Base-by-base conservation (phyloP, 2,113 vertebrate genomes). In the Pogonocichla stellata region DNA sequence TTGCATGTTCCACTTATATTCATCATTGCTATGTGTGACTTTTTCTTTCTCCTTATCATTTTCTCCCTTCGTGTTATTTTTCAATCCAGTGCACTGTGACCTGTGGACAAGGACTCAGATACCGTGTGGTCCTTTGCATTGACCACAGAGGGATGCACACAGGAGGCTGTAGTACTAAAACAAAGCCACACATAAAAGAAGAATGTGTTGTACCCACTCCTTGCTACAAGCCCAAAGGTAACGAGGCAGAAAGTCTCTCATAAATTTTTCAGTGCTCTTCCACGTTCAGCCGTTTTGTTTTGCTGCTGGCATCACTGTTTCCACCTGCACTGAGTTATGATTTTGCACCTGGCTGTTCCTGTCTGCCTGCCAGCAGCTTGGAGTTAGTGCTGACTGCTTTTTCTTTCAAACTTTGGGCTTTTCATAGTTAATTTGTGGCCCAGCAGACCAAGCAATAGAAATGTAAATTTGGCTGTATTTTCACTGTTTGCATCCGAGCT, bases 181-280 rank as follows among this genome's bases (percentile, higher is more conserved):
- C 98, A 94, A 99, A 99, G 94, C 99, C 99, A 45, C 99, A 99
- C 96, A 99, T 99, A 93, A 99, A 99, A 94, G 99, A 99, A 96
- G 99, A 99, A 96, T 99, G 99, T 71, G 93, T 99, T 29, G 97
- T 99, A 40, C 98, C 99, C 22, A 98, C 99, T 45, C 99, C 99
- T 67, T 99, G 99, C 97, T 99, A 99, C 97, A 99, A 99, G 91
- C 98, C 99, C 69, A 98, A 98, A 97, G 99, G 99, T 99, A 98
- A 98, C 11, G 13, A 14, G 20, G 20, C 16, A 79, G 56, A 33
- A 54, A 4, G 10, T 15, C 57, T 71, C 28, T 62, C 28, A 24
- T 7, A 20, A 47, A 16, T 72, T 78, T 94, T 90, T 77, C n/a
- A 62, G 42, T 29, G 7, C 11, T 74, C 28, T 66, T 70, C 12